Base-by-base conservation (phyloP, 2,113 vertebrate species). In the Pipa parva region DNA sequence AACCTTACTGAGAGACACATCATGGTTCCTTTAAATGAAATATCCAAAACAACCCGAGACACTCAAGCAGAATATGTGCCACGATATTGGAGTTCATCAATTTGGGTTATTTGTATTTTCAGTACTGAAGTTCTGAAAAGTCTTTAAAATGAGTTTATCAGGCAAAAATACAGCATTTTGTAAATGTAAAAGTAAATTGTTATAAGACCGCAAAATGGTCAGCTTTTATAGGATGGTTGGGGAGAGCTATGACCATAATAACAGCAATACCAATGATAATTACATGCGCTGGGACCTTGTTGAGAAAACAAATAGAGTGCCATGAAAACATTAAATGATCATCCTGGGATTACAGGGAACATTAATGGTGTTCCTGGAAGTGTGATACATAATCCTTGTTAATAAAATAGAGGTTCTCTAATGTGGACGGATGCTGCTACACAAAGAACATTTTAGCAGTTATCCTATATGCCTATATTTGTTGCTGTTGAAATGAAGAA, bases 401-500 rank as follows among this genome's bases (percentile, higher is more conserved):
- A 75, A 76, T 75, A 74, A 74, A 79, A 73, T 33, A 28, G 46
- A 52, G 65, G 3, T 54, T 51, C 25, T 59, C 51, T 54, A 18
- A 77, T 72, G 67, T 55, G 48, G 18, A 24, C 22, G 27, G 8
- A 28, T 20, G 65, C 58, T 77, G 81, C 76, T 75, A 76, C 67
- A 67, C 68, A 73, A 75, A 79, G 77, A 63, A 49, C 52, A 73
- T 65, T 71, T n/a, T 1, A 1, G 48, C 63, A 63, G 74, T 72
- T 68, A 29, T 72, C 11, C 7, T 71, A 69, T 61, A 61, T 29
- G 66, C 79, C 76, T 76, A 72, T 79, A 81, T 81, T 81, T 0
- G 7, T 71, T 79, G 28, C 56, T 51, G 33, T 63, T 72, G 57
- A 79, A 80, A 83, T 72, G 73, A 78, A 78, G 84, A 80, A 86